These are phyloP conservation scores for Parnassius orleans DNA, from an alignment of 2,888 invertebrate genomes.

Conservation along the genomic window DNA sequence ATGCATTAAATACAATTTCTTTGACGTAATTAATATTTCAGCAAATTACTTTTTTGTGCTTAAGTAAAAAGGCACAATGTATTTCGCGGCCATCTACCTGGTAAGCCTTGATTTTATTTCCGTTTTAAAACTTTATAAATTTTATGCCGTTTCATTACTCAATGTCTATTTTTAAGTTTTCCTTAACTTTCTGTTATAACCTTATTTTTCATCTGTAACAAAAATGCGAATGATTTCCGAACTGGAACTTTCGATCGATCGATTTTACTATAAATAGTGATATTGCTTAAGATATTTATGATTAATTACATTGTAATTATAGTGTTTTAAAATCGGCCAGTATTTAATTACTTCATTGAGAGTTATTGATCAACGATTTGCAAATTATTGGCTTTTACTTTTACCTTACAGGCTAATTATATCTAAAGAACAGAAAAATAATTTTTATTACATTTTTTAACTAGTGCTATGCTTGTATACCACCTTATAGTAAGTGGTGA, in stretches of 20 bases:
- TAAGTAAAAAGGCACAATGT: too few relatives aligned
- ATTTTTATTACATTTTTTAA: too few relatives aligned
- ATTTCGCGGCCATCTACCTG: too few relatives aligned
- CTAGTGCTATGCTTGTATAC: too few relatives aligned
- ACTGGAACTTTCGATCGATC: slow-evolving; percentile 16
- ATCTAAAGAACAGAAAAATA: too few relatives aligned
- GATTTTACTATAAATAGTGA: slow-evolving; percentile 19
- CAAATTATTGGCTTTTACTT: too few relatives aligned
- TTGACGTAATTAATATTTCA: too few relatives aligned
- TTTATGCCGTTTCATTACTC: slow-evolving; percentile 3
- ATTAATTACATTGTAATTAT: slow-evolving; percentile 6
- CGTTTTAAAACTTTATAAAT: slow-evolving; percentile 2
- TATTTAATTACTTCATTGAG: slow-evolving; percentile 19
- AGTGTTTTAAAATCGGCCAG: not conserved
- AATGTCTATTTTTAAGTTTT: slow-evolving; percentile 2
- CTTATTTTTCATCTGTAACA: not conserved
- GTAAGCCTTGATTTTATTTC: not conserved
- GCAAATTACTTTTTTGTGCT: too few relatives aligned
- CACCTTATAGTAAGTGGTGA: too few relatives aligned
- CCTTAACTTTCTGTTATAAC: slow-evolving; percentile 17
- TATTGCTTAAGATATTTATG: slow-evolving; percentile 12
- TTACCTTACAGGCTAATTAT: too few relatives aligned
- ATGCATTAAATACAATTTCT: too few relatives aligned
- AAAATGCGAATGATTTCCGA: not conserved
- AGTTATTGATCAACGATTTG: slow-evolving; percentile 1